phyloP scores from a whole-genome alignment of 2,113 vertebrate species.

The Corythaixoides concolor region DNA sequence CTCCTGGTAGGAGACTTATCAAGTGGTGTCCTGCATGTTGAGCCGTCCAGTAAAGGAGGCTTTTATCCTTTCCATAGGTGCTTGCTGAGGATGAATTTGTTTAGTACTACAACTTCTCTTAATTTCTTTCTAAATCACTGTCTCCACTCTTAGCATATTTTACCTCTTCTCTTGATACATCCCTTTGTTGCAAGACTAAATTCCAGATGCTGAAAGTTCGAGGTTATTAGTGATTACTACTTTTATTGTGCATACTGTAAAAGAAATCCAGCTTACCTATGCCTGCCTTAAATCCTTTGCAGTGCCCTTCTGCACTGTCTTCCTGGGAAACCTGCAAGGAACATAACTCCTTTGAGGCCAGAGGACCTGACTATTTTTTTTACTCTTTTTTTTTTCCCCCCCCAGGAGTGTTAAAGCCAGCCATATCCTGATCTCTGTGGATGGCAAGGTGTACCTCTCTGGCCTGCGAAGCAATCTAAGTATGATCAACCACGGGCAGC shows the following conservation, averaged over 20 bases:
- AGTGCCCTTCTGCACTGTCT: neutral
- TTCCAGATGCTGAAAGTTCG: neutral
- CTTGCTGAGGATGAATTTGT: neutral
- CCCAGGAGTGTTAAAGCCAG: constrained; percentile 95
- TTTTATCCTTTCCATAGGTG: neutral
- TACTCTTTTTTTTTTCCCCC: neutral
- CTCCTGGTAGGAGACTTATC: neutral
- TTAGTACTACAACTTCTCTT: neutral
- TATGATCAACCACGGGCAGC: constrained; percentile 93
- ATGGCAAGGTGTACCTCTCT: constrained; percentile 93
- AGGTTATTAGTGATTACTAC: neutral
- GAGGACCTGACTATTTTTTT: neutral
- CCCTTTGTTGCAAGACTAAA: neutral
- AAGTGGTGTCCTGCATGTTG: neutral
- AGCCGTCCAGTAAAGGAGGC: neutral
- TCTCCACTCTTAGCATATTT: neutral
- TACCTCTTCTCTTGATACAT: neutral
- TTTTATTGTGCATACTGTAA: neutral
- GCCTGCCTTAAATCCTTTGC: neutral
- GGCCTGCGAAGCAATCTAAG: constrained; percentile 94
- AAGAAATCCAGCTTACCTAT: neutral
- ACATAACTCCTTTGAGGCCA: neutral
- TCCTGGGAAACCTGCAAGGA: neutral
- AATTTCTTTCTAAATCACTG: neutral
- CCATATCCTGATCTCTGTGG: constrained; percentile 92